Conservation (phyloP, 2,797 vertebrate genomes). For the Helicolenus hilgendorfi region DNA sequence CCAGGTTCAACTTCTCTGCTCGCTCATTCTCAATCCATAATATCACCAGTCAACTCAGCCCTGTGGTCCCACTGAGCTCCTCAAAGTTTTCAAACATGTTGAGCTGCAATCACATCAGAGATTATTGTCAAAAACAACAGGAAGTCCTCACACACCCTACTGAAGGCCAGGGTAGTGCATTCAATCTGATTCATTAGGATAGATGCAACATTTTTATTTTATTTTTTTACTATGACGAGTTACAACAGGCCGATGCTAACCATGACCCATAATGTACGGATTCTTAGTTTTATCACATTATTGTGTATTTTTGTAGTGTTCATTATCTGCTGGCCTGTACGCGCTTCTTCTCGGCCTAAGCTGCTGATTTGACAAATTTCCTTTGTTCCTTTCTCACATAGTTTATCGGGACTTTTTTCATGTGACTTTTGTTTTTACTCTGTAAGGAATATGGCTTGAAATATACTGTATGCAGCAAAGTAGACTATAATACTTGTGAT, state of each 20-base stretch:
- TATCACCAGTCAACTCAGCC: not conserved
- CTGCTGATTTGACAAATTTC: not conserved
- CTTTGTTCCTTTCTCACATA: not conserved
- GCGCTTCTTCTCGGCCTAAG: not conserved
- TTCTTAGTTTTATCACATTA: not conserved
- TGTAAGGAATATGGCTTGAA: not conserved
- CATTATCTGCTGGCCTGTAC: not conserved
- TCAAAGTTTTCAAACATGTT: not conserved
- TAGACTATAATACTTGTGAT: not conserved
- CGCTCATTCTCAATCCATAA: not conserved
- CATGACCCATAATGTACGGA: not conserved
- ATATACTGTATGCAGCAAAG: not conserved
- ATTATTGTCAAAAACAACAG: not conserved
- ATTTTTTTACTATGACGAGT: not conserved
- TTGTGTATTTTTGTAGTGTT: not conserved
- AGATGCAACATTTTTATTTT: too few species aligned
- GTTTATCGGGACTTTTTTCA: not conserved
- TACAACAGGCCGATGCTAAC: not conserved
- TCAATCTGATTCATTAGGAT: too few species aligned
- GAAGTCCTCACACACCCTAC: not conserved
- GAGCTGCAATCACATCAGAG: not conserved
- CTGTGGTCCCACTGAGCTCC: not conserved
- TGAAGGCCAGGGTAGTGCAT: too few species aligned
- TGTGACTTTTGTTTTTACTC: not conserved
- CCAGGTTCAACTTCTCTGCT: too few species aligned